Evolutionary conservation across 2,888 invertebrate species (phyloP).

Genomic region (Amphimallon solstitiale): DNA sequence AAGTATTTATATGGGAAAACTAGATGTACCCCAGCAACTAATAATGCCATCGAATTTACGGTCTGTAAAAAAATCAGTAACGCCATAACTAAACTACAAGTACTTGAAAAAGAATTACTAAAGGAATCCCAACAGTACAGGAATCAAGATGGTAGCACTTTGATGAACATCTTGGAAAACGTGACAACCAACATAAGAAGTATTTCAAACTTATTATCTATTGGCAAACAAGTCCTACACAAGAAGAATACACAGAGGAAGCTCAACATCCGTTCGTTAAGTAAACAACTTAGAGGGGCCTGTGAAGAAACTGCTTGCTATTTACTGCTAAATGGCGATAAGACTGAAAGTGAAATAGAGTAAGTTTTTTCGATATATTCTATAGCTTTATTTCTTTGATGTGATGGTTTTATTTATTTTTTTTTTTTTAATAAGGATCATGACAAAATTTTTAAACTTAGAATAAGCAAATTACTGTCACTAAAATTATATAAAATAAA

Average conservation of each 20-base stretch:
- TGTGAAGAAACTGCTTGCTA: constrained; percentile 31
- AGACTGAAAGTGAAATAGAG: constrained; percentile 14
- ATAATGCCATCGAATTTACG: constrained; percentile 36
- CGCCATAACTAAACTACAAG: constrained; percentile 66
- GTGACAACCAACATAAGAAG: constrained; percentile 32
- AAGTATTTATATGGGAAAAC: constrained; percentile 14
- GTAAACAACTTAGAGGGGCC: constrained; percentile 39
- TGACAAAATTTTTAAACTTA: too few species aligned
- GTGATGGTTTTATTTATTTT: too few species aligned
- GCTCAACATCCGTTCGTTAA: constrained; percentile 42
- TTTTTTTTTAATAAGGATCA: too few species aligned
- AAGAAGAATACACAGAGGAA: constrained; percentile 21
- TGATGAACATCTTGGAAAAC: constrained; percentile 34
- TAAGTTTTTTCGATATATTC: too few species aligned
- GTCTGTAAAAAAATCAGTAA: constrained; percentile 67
- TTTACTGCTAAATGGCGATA: constrained; percentile 20
- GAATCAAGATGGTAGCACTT: constrained; percentile 13
- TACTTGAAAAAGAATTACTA: constrained; percentile 63
- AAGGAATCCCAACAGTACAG: constrained; percentile 30
- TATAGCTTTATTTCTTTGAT: too few species aligned
- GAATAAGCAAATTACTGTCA: too few species aligned
- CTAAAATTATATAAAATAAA: too few species aligned
- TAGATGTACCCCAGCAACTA: neutral
- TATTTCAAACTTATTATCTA: constrained; percentile 34
- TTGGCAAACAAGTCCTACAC: constrained; percentile 36